A percentile compares a stretch with the other conserved stretches of the same genome.
phyloP scores from a whole-genome alignment of 2,888 invertebrate species.

The Spilosoma lubricipeda region DNA sequence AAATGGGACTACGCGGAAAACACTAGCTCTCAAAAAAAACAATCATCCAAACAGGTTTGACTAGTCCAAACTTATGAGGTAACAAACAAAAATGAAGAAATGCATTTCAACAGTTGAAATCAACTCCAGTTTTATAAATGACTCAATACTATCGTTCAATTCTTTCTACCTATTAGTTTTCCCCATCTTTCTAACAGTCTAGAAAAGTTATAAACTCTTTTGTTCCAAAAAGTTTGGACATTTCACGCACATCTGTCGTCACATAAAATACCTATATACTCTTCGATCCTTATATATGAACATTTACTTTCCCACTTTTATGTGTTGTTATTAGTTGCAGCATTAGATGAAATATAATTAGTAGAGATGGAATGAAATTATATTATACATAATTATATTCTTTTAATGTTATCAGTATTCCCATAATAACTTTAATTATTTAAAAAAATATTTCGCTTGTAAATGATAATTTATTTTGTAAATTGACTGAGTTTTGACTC shows the following conservation, averaged over 20 bases:
- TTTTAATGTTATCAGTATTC: background rate
- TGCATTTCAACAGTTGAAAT: background rate
- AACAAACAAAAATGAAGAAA: too few species aligned
- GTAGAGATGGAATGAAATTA: background rate
- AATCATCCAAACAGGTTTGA: too few species aligned
- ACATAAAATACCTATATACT: conserved; percentile 32
- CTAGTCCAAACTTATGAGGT: too few species aligned
- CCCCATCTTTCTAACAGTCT: conserved; percentile 8
- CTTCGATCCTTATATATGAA: conserved; percentile 36
- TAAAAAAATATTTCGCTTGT: background rate
- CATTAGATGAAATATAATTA: conserved; percentile 21
- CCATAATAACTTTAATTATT: background rate
- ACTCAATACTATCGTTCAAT: conserved; percentile 18
- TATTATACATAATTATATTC: too few species aligned
- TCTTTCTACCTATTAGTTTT: conserved; percentile 17
- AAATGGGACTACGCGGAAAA: too few species aligned
- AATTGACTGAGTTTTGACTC: background rate
- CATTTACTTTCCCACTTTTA: conserved; percentile 38
- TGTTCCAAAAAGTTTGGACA: conserved; percentile 32
- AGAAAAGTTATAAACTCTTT: conserved; percentile 35
- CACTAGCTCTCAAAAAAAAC: too few species aligned
- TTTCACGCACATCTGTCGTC: conserved; percentile 39
- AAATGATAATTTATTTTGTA: background rate
- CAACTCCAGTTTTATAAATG: background rate
- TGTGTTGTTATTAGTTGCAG: conserved; percentile 26